Percentiles rank a stretch among this genome's conserved stretches.
Evolutionary conservation across 2,797 vertebrate genomes (phyloP).

Genomic region (Agapornis canus): DNA sequence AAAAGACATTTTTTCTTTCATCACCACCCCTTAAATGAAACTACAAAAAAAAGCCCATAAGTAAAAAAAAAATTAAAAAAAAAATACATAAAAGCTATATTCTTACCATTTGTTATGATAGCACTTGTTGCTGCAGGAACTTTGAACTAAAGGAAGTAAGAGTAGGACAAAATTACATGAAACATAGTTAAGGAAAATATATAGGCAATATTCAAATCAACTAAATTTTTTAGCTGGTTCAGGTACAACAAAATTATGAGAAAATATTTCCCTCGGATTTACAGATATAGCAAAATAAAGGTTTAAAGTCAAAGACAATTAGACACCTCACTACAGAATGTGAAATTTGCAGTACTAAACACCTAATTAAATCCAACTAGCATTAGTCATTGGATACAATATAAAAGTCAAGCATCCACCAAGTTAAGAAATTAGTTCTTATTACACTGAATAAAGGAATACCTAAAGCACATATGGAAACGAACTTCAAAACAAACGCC

Average conservation of each 20-base stretch:
- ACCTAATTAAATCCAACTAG: neutral
- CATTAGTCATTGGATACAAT: neutral
- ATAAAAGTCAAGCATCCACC: neutral
- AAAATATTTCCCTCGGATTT: neutral
- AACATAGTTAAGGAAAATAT: neutral
- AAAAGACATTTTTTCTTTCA: neutral
- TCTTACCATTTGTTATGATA: slow-evolving; percentile 98
- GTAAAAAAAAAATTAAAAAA: neutral
- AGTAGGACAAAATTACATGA: neutral
- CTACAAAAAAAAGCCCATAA: neutral
- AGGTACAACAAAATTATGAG: neutral
- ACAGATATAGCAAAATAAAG: neutral
- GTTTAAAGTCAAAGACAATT: neutral
- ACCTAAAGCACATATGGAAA: neutral
- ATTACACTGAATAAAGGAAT: neutral
- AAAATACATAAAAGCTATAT: neutral
- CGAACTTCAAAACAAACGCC: neutral
- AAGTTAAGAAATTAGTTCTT: neutral
- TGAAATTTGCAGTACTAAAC: neutral
- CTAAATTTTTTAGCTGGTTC: neutral
- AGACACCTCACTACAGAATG: neutral
- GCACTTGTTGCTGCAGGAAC: slow-evolving; percentile 96
- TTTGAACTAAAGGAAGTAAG: slow-evolving; percentile 87
- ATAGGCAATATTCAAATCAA: neutral
- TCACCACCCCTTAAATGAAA: neutral